Percentiles rank a stretch among this genome's conserved stretches.
phyloP scores from a whole-genome alignment of 1,140 invertebrate genomes.

The Eriocheir sinensis region DNA sequence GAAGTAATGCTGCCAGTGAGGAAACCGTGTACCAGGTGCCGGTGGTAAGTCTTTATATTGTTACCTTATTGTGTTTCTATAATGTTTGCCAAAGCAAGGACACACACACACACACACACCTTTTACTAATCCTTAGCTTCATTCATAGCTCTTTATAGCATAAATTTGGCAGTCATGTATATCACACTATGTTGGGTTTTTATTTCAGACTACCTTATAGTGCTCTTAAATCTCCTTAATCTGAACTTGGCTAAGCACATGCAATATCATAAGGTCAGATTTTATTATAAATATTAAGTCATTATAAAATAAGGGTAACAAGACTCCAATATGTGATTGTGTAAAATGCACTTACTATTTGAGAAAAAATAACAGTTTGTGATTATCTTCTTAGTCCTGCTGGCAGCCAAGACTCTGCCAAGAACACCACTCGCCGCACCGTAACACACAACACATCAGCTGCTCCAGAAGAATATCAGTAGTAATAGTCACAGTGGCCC shows the following conservation, averaged over 20 bases:
- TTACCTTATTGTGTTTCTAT: too few species aligned
- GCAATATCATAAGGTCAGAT: too few species aligned
- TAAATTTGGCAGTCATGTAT: too few species aligned
- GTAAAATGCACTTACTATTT: neutral
- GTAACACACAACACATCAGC: neutral
- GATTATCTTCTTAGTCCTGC: neutral
- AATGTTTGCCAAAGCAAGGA: too few species aligned
- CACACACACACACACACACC: too few species aligned
- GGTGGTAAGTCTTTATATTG: neutral
- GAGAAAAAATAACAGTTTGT: neutral
- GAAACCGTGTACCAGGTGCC: neutral
- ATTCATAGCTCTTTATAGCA: too few species aligned
- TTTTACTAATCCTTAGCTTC: too few species aligned
- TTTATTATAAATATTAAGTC: too few species aligned
- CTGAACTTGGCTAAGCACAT: too few species aligned
- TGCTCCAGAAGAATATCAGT: neutral
- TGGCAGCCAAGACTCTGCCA: neutral
- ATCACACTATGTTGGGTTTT: too few species aligned
- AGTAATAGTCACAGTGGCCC: neutral
- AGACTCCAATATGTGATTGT: neutral
- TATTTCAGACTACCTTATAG: too few species aligned
- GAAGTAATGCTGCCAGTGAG: constrained; percentile 44
- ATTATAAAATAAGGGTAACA: neutral
- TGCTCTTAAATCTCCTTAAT: too few species aligned
- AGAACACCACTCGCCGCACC: neutral